Evolutionary conservation across 2,113 vertebrate genomes (phyloP), one percentile per base, ranked within the genome.

Genomic region (Poicephalus gulielmi): DNA sequence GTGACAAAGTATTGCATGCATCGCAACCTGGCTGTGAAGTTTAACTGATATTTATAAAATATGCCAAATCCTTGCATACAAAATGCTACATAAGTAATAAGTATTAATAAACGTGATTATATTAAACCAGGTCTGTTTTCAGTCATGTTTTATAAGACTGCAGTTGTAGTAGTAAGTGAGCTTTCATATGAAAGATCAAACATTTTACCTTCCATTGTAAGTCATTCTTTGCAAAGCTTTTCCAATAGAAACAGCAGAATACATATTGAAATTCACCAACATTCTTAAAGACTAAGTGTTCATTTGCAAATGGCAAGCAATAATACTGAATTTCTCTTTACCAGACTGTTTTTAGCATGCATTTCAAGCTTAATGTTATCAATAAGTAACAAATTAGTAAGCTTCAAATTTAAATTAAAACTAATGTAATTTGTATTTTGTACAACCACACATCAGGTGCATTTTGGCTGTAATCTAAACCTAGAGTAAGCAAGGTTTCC

Each of bases 141-240:
- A 93, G 85, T 96, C 92, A 90, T 95, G 80, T 94, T 96, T 92
- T 88, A 75, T 92, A 94, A 86, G 66, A 84, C 41, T 69, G 57
- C 69, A 71, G 60, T 88, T 96, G 90, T 81, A 94, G 62, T 83
- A 78, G 88, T 91, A 91, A 92, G 75, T 46, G 90, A 93, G 90
- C 57, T 93, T 95, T 96, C 95, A 82, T 60, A 93, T 31, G 69
- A 91, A 88, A 95, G 93, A 96, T 96, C 96, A 97, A 96, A 96
- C 83, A 96, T 95, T 92, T 95, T 37, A 37, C 88, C 15, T 93
- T 84, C 66, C 47, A 86, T 95, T 94, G 88, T 96, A 93, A 96
- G 77, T 31, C 64, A 73, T 86, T 92, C 95, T 95, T 96, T 95
- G 66, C 82, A 92, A 95, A 95, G 86, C 50, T 89, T 95, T 95